Evolutionary conservation across 2,113 vertebrate species (phyloP).

Genomic region (Progne subis): DNA sequence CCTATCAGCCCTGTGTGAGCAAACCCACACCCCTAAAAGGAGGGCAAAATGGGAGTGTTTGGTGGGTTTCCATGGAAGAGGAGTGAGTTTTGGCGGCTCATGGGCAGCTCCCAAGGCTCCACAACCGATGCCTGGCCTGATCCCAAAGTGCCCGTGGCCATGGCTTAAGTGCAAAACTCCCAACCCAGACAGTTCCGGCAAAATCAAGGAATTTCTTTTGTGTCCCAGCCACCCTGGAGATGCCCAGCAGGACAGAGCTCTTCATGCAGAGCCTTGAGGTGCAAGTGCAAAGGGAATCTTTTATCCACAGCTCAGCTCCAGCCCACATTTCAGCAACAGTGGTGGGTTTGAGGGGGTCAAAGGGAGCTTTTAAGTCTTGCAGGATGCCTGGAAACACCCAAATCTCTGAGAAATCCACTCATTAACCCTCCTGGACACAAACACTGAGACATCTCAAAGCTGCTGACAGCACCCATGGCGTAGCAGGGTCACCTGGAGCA

Average conservation of each 20-base stretch:
- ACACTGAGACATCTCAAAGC: background rate
- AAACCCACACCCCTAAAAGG: background rate
- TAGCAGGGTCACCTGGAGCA: background rate
- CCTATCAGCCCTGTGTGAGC: background rate
- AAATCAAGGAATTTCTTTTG: background rate
- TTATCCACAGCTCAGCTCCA: background rate
- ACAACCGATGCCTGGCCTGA: rapidly evolving
- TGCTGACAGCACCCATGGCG: background rate
- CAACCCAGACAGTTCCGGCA: background rate
- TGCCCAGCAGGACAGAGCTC: background rate
- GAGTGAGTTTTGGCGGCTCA: background rate
- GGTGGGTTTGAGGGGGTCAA: background rate
- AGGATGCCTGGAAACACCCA: background rate
- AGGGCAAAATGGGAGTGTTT: background rate
- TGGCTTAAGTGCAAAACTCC: background rate
- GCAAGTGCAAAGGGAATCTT: background rate
- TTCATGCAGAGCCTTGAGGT: background rate
- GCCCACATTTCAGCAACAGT: background rate
- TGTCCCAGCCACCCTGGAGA: background rate
- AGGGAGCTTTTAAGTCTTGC: background rate
- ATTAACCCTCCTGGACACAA: background rate
- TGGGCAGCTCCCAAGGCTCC: background rate
- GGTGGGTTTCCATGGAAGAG: background rate
- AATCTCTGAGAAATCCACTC: background rate
- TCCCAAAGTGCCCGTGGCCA: rapidly evolving